Percentiles rank a stretch among this genome's conserved stretches.
Conservation (phyloP, 2,888 invertebrate species). For the Hybos culiciformis region DNA sequence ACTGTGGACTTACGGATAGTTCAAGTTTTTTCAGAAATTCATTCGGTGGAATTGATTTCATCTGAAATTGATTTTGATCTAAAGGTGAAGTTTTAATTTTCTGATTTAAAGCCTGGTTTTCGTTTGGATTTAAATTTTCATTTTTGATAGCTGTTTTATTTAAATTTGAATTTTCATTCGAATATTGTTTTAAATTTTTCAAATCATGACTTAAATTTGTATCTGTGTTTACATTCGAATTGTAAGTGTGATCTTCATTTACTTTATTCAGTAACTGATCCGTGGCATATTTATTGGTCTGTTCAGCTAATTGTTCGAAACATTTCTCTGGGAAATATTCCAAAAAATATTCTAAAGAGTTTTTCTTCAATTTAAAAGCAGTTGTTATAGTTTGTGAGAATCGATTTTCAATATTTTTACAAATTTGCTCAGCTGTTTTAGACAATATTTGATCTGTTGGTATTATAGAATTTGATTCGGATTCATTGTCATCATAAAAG, state of each 20-base stretch:
- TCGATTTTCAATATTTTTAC: constrained; percentile 1
- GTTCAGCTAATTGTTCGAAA: neutral
- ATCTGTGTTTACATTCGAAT: too few species aligned
- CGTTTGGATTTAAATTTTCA: too few species aligned
- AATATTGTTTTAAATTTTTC: too few species aligned
- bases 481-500: neutral
- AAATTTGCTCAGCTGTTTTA: neutral
- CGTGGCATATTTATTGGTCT: neutral
- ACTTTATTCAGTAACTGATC: neutral
- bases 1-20: too few species aligned
- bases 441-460: neutral
- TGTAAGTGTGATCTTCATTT: neutral
- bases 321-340: neutral
- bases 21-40: too few species aligned
- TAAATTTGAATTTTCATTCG: too few species aligned
- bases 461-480: neutral
- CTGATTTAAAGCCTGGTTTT: too few species aligned
- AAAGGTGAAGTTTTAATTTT: too few species aligned
- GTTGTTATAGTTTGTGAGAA: neutral
- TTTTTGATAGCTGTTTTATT: too few species aligned
- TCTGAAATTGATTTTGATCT: too few species aligned
- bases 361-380: neutral
- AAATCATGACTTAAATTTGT: too few species aligned
- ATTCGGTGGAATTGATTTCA: too few species aligned
- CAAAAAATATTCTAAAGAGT: neutral